Evolutionary conservation across 2,888 invertebrate species (phyloP), one percentile per base, ranked within the genome.

Genomic region (Erebia palarica): DNA sequence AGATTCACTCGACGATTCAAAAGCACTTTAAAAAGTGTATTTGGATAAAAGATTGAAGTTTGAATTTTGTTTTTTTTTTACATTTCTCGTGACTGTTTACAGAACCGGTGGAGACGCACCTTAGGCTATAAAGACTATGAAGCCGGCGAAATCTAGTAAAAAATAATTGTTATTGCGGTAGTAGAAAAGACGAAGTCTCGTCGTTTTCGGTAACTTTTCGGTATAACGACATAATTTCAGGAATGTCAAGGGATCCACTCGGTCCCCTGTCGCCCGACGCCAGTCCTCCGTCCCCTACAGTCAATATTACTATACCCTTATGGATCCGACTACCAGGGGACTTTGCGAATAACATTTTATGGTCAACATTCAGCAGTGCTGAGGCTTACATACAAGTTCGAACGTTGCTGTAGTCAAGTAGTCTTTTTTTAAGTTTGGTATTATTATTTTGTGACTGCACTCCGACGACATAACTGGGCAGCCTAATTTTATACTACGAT

Each of bases 231-330:
- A 18, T 21, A 64, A 70, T 70, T 70, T 55, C 57, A n/a, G 67
- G 60, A 70, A 70, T 67, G 65, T 36, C 49, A 63, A 70, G 53
- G 44, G 65, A 13, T 64, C 21, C 21, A 64, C 1, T 14, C 11
- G 10, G 5, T 53, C 8, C 14, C 14, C 51, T n/a, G 36, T 53
- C 53, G 21, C 65, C 65, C 14, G 65, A 21, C 57, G 42, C 65
- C 64, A 16, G 65, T 14, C 57, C 42, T 51, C 64, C 49, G 69
- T 64, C 64, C 59, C 59, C 64, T n/a, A 58, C 65, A 1, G 21
- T 53, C 49, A 72, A 70, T 70, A 68, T 73, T 27, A 27, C 2
- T 27, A n/a, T n/a, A n/a, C n/a, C n/a, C n/a, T 73, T 68, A 68
- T 42, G 67, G 42, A 10, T 9, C 7, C 36, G 16, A 21, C 55